A percentile compares a stretch with the other conserved stretches of the same genome.
phyloP scores from a whole-genome alignment of 2,888 invertebrate species.

The Oasisia sp. region DNA sequence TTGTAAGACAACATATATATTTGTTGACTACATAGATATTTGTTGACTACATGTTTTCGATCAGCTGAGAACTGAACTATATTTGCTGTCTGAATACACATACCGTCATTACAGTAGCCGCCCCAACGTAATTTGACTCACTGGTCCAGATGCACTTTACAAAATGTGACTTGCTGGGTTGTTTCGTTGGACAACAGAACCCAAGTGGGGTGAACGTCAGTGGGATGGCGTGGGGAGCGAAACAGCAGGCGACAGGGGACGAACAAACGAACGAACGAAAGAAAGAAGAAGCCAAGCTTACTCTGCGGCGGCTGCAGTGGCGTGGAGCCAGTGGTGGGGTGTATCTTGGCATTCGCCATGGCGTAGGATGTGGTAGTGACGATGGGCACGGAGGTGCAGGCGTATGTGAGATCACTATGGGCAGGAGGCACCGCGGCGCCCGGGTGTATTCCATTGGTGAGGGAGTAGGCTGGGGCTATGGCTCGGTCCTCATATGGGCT shows the following conservation, averaged over 20 bases:
- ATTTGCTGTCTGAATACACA: too few species aligned
- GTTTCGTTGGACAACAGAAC: too few species aligned
- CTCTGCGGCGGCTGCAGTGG: conserved; percentile 9
- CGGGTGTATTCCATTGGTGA: conserved; percentile 13
- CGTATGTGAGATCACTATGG: conserved; percentile 13
- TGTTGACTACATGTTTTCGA: too few species aligned
- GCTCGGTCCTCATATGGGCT: conserved; percentile 4
- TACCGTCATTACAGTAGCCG: too few species aligned
- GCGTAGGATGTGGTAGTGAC: conserved; percentile 17
- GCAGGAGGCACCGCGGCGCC: neutral
- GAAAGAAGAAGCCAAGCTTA: neutral
- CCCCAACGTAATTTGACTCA: too few species aligned
- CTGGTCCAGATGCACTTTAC: too few species aligned
- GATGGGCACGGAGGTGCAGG: conserved; percentile 17
- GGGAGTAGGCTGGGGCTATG: conserved; percentile 17
- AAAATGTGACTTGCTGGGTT: too few species aligned
- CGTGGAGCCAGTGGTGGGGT: neutral
- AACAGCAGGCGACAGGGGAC: neutral
- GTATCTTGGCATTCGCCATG: conserved; percentile 17
- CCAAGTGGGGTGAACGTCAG: too few species aligned
- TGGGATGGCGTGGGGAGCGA: neutral
- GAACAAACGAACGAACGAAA: neutral
- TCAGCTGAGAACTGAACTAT: too few species aligned
- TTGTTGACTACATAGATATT: too few species aligned
- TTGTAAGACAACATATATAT: too few species aligned